Base-by-base conservation (phyloP, 92 coral and sea anemone genomes). In the Umimayanthus kanabou region DNA sequence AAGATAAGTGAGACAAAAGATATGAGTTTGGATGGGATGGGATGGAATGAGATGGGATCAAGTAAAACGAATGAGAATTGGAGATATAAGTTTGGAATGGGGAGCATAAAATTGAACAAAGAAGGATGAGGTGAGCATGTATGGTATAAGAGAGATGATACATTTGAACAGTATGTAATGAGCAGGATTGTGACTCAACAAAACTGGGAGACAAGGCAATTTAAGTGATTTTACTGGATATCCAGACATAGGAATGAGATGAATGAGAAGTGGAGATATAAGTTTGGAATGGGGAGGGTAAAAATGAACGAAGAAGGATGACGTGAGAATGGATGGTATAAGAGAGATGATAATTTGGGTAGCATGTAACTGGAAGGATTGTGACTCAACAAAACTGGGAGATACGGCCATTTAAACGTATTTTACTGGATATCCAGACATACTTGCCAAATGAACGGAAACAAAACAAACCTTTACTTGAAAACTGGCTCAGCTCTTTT, bases 381-480 rank as follows among this genome's bases (percentile, higher is more conserved):
- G 11, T 15, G 64, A 55, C 64, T 10, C 20, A 15, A 10, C 16
- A 10, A 55, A 55, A 55, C 64, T 55, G 15, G 49, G 49, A 43
- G 49, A 43, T 55, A 55, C 0, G 15, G 64, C 37, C 37, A 33
- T 33, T 33, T 33, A 33, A 33, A 2, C 37, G 2, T 33, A 33
- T 33, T 33, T 33, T 33, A 33, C 37, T 33, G 37, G 37, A 33
- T 33, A 33, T 33, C 37, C 37, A 33, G 0, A 33, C 64, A 55
- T 55, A 55, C 20, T 55, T 55, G 20, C 64, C 64, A 10, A 55
- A 55, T 55, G 3, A 55, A 55, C 14, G 20, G 23, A 57, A 23
- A 80, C 29, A 80, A 61, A 61, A 64, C 85, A 61, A 64, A 80
- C 50, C 53, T 80, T 61, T 39, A 22, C 49, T 33, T 11, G 73